phyloP scores from a whole-genome alignment of 2,888 invertebrate species.

The Volucella inflata region DNA sequence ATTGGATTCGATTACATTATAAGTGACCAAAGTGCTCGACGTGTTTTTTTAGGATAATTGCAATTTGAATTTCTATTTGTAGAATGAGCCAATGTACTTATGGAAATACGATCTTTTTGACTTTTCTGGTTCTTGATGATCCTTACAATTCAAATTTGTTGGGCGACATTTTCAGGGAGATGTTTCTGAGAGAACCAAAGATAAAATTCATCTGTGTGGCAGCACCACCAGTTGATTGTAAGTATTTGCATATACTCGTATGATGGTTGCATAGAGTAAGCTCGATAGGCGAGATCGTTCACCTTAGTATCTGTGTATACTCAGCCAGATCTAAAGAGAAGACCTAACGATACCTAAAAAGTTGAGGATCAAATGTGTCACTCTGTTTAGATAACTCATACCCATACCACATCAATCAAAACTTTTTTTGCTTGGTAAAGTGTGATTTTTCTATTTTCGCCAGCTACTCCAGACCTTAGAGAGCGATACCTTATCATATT shows the following conservation, averaged over 20 bases:
- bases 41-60: neutral
- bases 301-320: too few species aligned
- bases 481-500: neutral
- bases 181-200: conserved; percentile 60
- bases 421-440: too few species aligned
- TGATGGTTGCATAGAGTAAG: neutral
- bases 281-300: neutral
- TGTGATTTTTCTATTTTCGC: too few species aligned
- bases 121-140: conserved; percentile 34
- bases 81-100: conserved; percentile 44
- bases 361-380: neutral
- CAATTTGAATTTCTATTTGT: neutral
- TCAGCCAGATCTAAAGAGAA: too few species aligned
- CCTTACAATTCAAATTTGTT: conserved; percentile 14
- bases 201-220: conserved; percentile 52
- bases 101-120: conserved; percentile 61
- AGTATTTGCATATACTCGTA: conserved; percentile 1
- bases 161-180: conserved; percentile 20
- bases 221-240: conserved; percentile 59
- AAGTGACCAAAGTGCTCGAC: conserved; percentile 76
- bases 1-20: conserved; percentile 79
- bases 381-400: neutral
- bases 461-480: too few species aligned
- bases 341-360: too few species aligned
- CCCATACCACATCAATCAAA: too few species aligned